Conservation (phyloP, 2,113 vertebrate genomes). For the Bubalus kerabau region DNA sequence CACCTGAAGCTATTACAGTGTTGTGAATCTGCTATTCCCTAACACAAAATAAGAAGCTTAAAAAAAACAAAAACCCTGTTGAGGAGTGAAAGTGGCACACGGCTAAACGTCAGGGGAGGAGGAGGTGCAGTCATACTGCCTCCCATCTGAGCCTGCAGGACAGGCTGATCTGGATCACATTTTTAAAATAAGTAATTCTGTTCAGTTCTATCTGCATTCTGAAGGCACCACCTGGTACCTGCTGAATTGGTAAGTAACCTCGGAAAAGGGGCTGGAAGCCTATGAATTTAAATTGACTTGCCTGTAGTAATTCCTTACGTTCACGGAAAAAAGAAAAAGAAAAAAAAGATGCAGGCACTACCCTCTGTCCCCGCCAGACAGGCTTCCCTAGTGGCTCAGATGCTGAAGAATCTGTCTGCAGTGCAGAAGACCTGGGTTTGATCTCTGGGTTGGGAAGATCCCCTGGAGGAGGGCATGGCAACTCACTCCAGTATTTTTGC, state of each 20-base stretch:
- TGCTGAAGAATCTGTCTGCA: background rate
- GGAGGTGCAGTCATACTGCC: background rate
- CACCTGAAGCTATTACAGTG: background rate
- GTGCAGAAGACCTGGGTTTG: background rate
- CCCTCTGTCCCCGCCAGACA: background rate
- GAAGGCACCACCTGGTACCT: background rate
- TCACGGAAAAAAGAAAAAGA: background rate
- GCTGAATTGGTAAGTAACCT: background rate
- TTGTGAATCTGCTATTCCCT: background rate
- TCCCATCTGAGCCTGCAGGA: background rate
- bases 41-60: background rate
- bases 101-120: background rate
- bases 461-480: background rate
- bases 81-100: background rate
- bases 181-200: background rate
- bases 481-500: background rate
- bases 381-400: background rate
- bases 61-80: background rate
- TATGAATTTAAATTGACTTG: background rate
- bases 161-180: background rate
- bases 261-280: background rate
- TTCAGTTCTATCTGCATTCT: background rate
- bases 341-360: background rate
- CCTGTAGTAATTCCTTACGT: background rate
- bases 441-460: background rate